A percentile compares a stretch with the other conserved stretches of the same genome.
Conservation (phyloP, 2,888 invertebrate species). For the Limenitis camilla region DNA sequence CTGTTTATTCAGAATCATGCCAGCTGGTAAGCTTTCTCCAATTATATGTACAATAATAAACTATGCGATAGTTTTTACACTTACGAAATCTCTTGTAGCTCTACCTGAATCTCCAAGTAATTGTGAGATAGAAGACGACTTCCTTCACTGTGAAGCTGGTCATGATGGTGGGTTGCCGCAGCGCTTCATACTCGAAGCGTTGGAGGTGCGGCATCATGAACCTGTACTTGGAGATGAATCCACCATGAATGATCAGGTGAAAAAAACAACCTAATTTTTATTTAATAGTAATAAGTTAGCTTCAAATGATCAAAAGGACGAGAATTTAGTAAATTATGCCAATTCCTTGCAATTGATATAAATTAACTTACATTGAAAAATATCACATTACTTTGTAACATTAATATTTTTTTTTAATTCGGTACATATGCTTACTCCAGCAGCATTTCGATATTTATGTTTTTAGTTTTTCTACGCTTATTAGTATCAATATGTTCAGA, state of each 20-base stretch:
- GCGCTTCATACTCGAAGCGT: slow-evolving; percentile 86
- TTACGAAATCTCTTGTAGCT: slow-evolving; percentile 59
- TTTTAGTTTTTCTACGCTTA: too few relatives aligned
- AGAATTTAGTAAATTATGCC: not conserved
- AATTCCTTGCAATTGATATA: too few relatives aligned
- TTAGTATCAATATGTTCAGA: too few relatives aligned
- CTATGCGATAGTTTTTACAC: not conserved
- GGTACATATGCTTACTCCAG: too few relatives aligned
- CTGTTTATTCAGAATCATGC: slow-evolving; percentile 86
- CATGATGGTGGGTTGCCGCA: slow-evolving; percentile 88
- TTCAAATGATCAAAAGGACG: not conserved
- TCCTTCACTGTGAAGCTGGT: slow-evolving; percentile 83
- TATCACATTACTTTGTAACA: too few relatives aligned
- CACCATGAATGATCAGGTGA: slow-evolving; percentile 79
- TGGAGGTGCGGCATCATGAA: slow-evolving; percentile 76
- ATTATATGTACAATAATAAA: too few relatives aligned
- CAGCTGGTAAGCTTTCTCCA: slow-evolving; percentile 79
- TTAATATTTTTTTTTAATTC: too few relatives aligned
- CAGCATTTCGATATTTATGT: too few relatives aligned
- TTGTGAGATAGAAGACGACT: slow-evolving; percentile 82
- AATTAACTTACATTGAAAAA: too few relatives aligned
- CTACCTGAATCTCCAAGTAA: slow-evolving; percentile 84
- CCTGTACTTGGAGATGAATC: slow-evolving; percentile 74
- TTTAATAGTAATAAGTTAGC: not conserved
- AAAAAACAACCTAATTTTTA: slow-evolving; percentile 23